Evolutionary conservation across 2,113 vertebrate species (phyloP).

Genomic region (Crocuta crocuta): DNA sequence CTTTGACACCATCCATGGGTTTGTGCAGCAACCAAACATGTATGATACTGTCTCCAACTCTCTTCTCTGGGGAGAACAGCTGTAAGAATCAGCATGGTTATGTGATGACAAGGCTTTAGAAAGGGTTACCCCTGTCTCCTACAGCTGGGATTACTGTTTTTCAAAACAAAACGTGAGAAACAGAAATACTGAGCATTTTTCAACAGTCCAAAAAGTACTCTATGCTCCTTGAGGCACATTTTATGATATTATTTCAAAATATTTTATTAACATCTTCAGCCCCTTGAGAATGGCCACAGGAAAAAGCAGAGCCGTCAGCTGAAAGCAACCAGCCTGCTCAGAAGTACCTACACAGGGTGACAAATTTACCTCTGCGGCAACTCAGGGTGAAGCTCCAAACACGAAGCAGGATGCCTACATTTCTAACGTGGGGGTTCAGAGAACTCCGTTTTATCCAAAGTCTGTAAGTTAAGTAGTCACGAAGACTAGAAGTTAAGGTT

Average conservation of each 20-base stretch:
- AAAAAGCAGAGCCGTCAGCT: neutral
- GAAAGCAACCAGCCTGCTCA: neutral
- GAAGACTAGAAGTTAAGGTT: neutral
- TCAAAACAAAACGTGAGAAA: constrained; percentile 51
- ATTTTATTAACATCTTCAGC: neutral
- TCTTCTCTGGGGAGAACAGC: constrained; percentile 69
- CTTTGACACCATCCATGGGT: neutral
- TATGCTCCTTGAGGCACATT: neutral
- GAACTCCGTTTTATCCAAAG: neutral
- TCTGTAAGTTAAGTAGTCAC: neutral
- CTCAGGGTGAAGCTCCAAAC: neutral
- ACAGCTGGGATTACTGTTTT: neutral
- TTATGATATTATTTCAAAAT: neutral
- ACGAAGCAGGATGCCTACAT: fast-evolving
- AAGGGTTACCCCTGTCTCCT: neutral
- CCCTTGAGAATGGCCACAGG: neutral
- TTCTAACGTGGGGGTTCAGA: neutral
- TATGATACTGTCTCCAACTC: neutral
- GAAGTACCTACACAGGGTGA: neutral
- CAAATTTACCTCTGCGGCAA: too few relatives aligned
- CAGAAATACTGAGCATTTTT: neutral
- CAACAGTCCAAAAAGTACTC: neutral
- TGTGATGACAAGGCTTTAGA: neutral
- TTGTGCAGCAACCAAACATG: neutral
- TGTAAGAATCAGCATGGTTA: neutral